Evolutionary conservation across 2,113 vertebrate genomes (phyloP), one percentile per base, ranked within the genome.

Genomic region (Bagarius yarrelli): DNA sequence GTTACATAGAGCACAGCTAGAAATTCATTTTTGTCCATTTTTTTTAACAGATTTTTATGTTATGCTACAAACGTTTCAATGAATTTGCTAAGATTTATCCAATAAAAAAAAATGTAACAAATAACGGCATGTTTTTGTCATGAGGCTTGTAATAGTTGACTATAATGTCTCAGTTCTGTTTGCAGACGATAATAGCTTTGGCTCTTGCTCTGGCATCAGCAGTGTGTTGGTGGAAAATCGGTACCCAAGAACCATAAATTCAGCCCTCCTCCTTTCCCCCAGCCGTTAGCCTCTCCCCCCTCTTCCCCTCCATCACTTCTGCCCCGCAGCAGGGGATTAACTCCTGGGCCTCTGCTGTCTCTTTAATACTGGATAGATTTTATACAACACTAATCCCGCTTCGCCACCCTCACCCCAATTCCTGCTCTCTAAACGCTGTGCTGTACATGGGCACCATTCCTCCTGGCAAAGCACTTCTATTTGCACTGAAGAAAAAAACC

Each of bases 291-390:
- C 61, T 66, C 40, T 11, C 76, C 55, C 59, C 80, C n/a, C 61
- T 66, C 40, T 11, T 70, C 55, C 59, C 80, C 80, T 69, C 77
- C 81, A 80, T 82, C 76, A 71, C 76, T 82, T 77, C 84, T 53
- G 83, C 70, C 55, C 53, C n/a, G 36, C 73, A 79, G 80, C 70
- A 71, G 87, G 59, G 89, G 91, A 92, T 92, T 92, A 92, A 88
- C 88, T 80, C 50, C 80, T 21, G 44, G 80, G 81, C 75, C 84
- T 74, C 82, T 66, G 79, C 77, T 80, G 75, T 89, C 84, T 87
- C 86, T 86, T 90, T 87, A 87, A 88, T 82, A 80, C 86, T 47
- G 87, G 85, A 89, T 87, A 89, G 84, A 90, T 90, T 91, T 91
- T 90, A 88, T 85, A 89, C 88, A 90, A 84, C 5, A 11, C 77